Evolutionary conservation across 1,140 invertebrate genomes (phyloP), one percentile per base, ranked within the genome.

Genomic region (Odontomachus brunneus): DNA sequence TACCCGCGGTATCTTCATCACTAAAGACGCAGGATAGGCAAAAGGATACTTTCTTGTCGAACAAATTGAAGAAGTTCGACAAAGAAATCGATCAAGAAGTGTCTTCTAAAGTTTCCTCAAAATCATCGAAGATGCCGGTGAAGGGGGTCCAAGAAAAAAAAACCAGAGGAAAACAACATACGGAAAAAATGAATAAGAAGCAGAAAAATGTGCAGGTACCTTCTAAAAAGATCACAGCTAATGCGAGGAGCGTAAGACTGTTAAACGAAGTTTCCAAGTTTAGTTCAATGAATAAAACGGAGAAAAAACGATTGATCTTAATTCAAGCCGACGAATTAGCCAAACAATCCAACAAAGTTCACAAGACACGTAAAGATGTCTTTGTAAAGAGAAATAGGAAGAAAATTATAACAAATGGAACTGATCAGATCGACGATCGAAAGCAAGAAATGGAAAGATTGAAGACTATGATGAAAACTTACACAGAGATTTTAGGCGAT

Each of bases 381-480:
- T n/a, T 0, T 12, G n/a, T 5, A 14, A 73, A 73, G 0, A 60
- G 26, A 60, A 12, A 33, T 29, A 1, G 4, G 48, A 33, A 29
- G 11, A 60, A 73, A 24, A 19, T n/a, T 24, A 1, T 24, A 24
- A 12, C n/a, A 14, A 0, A 73, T 7, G 4, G 38, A 73, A 0
- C 19, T 73, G 22, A 73, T 15, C 19, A 59, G 17, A 3, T 53
- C 1, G 17, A 78, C 1, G 38, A 26, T 48, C 38, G 26, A 7
- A 74, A 82, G 3, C 26, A 2, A 65, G 57, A 83, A 51, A 84
- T 81, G 73, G 69, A 59, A 15, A 51, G 48, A 22, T 17, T 88
- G 11, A 90, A 89, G 0, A 76, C 74, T 19, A 87, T 74, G 67
- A 44, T 88, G 19, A 67, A 19, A 14, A 62, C 62, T 29, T 11